Conservation (phyloP, 92 coral and sea anemone species). For the Nematostella vectensis region DNA sequence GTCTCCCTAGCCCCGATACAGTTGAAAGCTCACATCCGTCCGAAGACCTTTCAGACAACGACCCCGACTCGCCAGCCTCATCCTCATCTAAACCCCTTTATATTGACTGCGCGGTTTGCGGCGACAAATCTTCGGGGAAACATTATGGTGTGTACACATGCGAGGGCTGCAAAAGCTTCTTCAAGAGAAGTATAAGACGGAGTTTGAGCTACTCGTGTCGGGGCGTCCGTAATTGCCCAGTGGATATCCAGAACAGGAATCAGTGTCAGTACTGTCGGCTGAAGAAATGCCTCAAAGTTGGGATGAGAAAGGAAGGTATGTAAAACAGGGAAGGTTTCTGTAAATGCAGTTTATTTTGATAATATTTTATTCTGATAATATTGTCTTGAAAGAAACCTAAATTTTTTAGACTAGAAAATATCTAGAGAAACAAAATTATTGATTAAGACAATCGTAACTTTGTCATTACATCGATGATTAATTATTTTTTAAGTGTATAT, state of each 20-base stretch:
- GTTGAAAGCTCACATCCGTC: not conserved
- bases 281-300: slow-evolving; percentile 90
- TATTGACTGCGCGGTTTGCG: slow-evolving; percentile 89
- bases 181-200: slow-evolving; percentile 91
- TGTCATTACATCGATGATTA: no score
- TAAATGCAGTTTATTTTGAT: no score
- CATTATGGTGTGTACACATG: slow-evolving; percentile 98
- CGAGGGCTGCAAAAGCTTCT: slow-evolving; percentile 95
- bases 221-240: slow-evolving; percentile 76
- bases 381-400: no score
- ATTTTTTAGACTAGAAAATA: no score
- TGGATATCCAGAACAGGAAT: slow-evolving; percentile 91
- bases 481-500: no score
- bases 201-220: slow-evolving; percentile 86
- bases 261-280: slow-evolving; percentile 96
- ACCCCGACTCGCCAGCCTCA: slow-evolving; percentile 6
- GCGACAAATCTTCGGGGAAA: slow-evolving; percentile 93
- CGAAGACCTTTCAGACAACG: slow-evolving; percentile 28
- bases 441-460: no score
- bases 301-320: slow-evolving; percentile 97
- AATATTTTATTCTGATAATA: no score
- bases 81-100: slow-evolving; percentile 26
- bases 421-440: no score
- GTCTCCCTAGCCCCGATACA: slow-evolving; percentile 9
- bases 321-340: no score